Evolutionary conservation across 2,113 vertebrate genomes (phyloP), one percentile per base, ranked within the genome.

Genomic region (Festucalex cinctus): DNA sequence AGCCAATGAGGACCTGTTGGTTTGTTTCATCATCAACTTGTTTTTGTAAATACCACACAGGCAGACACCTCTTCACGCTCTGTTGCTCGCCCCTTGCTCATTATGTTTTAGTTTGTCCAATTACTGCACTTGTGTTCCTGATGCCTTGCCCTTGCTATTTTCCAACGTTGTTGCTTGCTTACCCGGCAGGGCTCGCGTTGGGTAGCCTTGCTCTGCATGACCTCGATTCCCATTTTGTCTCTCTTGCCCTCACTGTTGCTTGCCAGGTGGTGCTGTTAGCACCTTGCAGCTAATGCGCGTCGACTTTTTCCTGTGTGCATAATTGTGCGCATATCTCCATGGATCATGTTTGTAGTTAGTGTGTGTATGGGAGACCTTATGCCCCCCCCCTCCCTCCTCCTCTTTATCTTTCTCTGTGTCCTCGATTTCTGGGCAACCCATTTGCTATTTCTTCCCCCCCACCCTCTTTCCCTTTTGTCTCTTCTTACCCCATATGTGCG

Each of bases 161-260:
- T 12, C 51, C 12, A 12, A 22, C 4, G 14, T 54, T 54, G 22
- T 22, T 13, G 51, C 51, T 22, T 53, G 24, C 17, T 32, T 4
- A 12, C 39, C 1, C 9, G 39, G 39, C 22, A 2, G 9, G 53
- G 10, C n/a, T 78, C 77, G 79, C 83, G 74, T 80, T 75, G 86
- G 79, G 81, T 74, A 83, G 77, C 85, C 75, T 86, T 73, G 79
- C 77, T 82, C 80, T 70, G 68, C 68, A 54, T 86, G 85, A 85
- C 81, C 86, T 87, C 74, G 79, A 88, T 88, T 88, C 78, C 64
- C 75, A 78, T 71, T 66, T 77, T 73, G 53, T 62, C 76, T 80
- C 80, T 65, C 73, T 71, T 70, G 79, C 79, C 77, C 59, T 61
- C 75, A 48, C 69, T 24, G 24, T 79, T 65, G 77, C 66, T 58